Evolutionary conservation across 2,113 vertebrate genomes (phyloP).

Genomic region (Pagrus major): DNA sequence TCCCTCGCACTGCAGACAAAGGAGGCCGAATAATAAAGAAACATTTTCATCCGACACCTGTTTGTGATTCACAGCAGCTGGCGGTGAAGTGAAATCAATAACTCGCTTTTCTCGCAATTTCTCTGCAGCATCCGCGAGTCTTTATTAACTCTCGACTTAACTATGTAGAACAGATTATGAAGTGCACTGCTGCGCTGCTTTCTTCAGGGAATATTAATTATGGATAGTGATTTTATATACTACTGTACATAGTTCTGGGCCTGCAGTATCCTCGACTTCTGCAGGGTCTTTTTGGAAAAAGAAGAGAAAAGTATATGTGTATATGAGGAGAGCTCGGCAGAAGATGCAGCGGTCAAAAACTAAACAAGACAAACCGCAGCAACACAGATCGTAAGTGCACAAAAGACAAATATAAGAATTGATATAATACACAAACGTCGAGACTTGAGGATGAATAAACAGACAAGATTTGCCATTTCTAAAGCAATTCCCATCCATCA

Average conservation of each 20-base stretch:
- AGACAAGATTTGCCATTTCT: too few relatives aligned
- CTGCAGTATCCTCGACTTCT: constrained; percentile 23
- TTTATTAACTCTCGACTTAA: constrained; percentile 44
- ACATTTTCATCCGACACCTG: constrained; percentile 10
- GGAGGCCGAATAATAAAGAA: not conserved
- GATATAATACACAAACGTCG: not conserved
- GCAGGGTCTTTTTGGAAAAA: not conserved
- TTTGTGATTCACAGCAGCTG: constrained; percentile 26
- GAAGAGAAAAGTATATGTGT: not conserved
- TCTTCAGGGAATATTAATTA: constrained; percentile 63
- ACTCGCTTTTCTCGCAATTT: constrained; percentile 3
- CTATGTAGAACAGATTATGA: constrained; percentile 48
- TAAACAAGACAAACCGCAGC: too few relatives aligned
- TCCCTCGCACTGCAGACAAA: not conserved
- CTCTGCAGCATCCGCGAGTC: constrained; percentile 11
- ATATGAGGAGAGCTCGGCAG: too few relatives aligned
- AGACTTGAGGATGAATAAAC: not conserved
- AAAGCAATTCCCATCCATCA: not conserved
- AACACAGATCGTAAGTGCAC: not conserved
- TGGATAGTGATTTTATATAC: constrained; percentile 43
- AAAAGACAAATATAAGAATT: not conserved
- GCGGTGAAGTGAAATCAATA: constrained; percentile 41
- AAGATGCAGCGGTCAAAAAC: too few relatives aligned
- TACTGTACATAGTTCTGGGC: constrained; percentile 9
- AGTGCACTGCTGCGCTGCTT: constrained; percentile 16